Percentiles rank a stretch among this genome's conserved stretches.
Evolutionary conservation across 2,113 vertebrate species (phyloP).

Genomic region (Ciconia stormi): DNA sequence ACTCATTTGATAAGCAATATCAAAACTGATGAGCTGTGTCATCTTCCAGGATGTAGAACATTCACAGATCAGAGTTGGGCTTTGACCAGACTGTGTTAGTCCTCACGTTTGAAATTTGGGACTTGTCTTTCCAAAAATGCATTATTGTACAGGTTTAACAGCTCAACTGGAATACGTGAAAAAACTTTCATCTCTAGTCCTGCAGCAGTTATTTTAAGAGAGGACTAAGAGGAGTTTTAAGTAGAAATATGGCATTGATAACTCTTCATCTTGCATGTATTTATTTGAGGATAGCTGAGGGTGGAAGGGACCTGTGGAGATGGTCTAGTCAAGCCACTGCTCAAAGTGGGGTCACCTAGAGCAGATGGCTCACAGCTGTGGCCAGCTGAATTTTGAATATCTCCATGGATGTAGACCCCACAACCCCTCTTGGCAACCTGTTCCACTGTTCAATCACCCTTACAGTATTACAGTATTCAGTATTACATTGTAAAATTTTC

Average conservation of each 20-base stretch:
- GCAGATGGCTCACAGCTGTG: not conserved
- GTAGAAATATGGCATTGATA: not conserved
- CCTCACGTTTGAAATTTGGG: not conserved
- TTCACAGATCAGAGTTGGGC: not conserved
- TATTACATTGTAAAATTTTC: not conserved
- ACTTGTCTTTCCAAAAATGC: not conserved
- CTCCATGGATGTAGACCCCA: not conserved
- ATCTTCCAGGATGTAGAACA: not conserved
- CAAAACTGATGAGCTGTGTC: not conserved
- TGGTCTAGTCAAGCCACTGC: not conserved
- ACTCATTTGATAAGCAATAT: not conserved
- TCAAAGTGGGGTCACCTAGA: not conserved
- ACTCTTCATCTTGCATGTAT: not conserved
- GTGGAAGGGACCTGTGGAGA: not conserved
- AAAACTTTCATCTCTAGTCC: not conserved
- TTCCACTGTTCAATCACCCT: not conserved
- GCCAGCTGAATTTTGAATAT: fast-evolving
- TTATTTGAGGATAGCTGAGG: not conserved
- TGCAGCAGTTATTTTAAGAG: not conserved
- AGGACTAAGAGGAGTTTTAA: not conserved
- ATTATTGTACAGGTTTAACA: not conserved
- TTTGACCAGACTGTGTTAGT: fast-evolving
- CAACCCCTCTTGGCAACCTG: not conserved
- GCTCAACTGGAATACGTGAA: fast-evolving
- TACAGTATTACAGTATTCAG: fast-evolving